Base-by-base conservation (phyloP, 2,797 vertebrate species). In the Pangasius larnaudii region DNA sequence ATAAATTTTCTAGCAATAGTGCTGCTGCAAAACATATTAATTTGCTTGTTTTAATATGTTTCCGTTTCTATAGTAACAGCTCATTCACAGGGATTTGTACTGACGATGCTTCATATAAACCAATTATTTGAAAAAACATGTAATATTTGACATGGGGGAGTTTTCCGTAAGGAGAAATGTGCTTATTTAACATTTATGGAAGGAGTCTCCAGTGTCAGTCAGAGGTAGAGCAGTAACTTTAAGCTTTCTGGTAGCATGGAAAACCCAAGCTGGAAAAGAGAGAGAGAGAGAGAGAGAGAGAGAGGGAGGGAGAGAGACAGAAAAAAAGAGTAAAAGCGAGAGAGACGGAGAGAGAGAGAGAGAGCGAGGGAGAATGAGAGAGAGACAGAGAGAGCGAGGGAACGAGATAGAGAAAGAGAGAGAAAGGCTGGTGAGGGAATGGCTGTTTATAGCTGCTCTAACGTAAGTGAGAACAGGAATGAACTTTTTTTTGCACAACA, bases 171-270 rank as follows among this genome's bases (percentile, higher is more conserved):
- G 39, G 39, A 39, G 39, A 39, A 39, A 39, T 39, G 39, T 39
- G 39, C 5, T 0, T 69, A 8, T 8, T 18, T 36, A 36, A 36
- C 33, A 36, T 19, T 19, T 18, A 7, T 71, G 67, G 16, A 71
- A 71, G 67, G 67, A 71, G 16, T 71, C 67, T 71, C 67, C 67
- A 71, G 67, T 71, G 33, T 19, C 67, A 71, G 19, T 59, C 58
- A 59, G 19, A 22, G 58, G 0, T 59, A 22, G 22, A 59, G 58
- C 58, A 24, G 59, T 61, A 27, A 61, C 59, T 63, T 11, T 56
- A 53, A 53, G 13, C 13, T 53, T 14, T 14, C 30, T 8, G 42
- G 42, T 7, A 46, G 42, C 42, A 46, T 46, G 42, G 42, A 46
- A 46, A 46, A 8, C 42, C 42, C 51, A 19, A 58, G 56, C 56